Evolutionary conservation across 2,797 vertebrate genomes (phyloP).

Genomic region (Lacerta agilis): DNA sequence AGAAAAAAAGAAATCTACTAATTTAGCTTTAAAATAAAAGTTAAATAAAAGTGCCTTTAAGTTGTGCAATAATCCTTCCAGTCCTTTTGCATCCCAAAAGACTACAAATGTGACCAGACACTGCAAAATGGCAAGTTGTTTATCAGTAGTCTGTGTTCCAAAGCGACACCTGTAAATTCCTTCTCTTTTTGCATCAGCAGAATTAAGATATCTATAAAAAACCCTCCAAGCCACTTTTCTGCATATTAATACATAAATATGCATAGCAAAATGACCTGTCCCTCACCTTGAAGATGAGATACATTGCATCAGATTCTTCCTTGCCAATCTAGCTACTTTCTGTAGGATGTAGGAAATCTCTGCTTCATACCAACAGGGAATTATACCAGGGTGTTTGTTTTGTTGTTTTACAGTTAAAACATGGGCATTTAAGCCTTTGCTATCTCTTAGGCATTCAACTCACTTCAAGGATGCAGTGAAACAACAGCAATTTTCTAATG

Average conservation of each 20-base stretch:
- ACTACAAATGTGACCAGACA: constrained; percentile 83
- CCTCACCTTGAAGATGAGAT: constrained; percentile 45
- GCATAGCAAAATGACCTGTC: constrained; percentile 39
- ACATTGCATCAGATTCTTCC: constrained; percentile 18
- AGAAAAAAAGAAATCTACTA: constrained; percentile 3
- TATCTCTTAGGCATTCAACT: neutral
- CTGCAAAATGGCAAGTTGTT: constrained; percentile 82
- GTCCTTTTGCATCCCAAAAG: constrained; percentile 83
- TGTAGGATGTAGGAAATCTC: constrained; percentile 31
- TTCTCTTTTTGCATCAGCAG: constrained; percentile 75
- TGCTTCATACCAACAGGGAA: constrained; percentile 25
- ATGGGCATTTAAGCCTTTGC: constrained; percentile 5
- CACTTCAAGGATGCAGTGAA: neutral
- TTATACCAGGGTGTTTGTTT: neutral
- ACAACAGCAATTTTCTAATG: neutral
- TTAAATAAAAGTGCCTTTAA: constrained; percentile 77
- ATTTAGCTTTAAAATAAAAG: constrained; percentile 78
- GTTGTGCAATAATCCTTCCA: constrained; percentile 83
- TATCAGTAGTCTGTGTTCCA: constrained; percentile 75
- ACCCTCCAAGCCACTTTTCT: constrained; percentile 53
- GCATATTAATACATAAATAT: constrained; percentile 38
- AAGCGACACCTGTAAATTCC: constrained; percentile 79
- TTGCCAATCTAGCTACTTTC: constrained; percentile 14
- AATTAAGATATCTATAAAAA: constrained; percentile 70
- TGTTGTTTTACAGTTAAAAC: neutral